A percentile compares a stretch with the other conserved stretches of the same genome.
Conservation (phyloP, 2,888 invertebrate species). For the Elegia similella region DNA sequence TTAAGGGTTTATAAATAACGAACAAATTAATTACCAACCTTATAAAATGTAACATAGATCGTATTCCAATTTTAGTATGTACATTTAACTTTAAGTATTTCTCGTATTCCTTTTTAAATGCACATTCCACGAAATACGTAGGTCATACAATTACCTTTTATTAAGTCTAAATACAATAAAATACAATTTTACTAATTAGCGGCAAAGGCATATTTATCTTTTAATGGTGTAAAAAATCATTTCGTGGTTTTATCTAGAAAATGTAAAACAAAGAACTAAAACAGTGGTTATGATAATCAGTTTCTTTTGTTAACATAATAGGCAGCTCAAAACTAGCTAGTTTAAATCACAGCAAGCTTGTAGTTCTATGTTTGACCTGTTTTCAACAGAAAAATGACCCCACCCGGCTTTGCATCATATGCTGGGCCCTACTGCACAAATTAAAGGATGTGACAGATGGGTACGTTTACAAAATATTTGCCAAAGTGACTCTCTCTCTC, state of each 20-base stretch:
- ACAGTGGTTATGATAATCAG: neutral
- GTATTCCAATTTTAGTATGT: no score
- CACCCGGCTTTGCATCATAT: constrained; percentile 7
- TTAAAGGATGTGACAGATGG: neutral
- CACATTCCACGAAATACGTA: no score
- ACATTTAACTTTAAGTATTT: no score
- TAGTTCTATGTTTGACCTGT: constrained; percentile 8
- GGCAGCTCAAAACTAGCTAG: neutral
- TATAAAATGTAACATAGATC: no score
- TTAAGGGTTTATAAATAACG: no score
- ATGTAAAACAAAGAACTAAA: neutral
- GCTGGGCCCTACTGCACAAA: neutral
- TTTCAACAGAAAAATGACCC: constrained; percentile 8
- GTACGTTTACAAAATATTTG: neutral
- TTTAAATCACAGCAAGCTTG: neutral
- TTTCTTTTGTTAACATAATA: neutral
- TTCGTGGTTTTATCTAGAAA: neutral
- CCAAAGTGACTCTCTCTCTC: neutral
- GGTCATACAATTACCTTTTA: no score
- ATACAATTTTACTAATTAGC: neutral
- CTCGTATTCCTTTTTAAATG: no score
- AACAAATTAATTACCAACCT: no score
- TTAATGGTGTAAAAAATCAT: neutral
- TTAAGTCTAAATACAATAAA: no score
- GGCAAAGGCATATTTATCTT: constrained; percentile 6